Evolutionary conservation across 2,888 invertebrate species (phyloP).

Genomic region (Pristionchus japonicus): DNA sequence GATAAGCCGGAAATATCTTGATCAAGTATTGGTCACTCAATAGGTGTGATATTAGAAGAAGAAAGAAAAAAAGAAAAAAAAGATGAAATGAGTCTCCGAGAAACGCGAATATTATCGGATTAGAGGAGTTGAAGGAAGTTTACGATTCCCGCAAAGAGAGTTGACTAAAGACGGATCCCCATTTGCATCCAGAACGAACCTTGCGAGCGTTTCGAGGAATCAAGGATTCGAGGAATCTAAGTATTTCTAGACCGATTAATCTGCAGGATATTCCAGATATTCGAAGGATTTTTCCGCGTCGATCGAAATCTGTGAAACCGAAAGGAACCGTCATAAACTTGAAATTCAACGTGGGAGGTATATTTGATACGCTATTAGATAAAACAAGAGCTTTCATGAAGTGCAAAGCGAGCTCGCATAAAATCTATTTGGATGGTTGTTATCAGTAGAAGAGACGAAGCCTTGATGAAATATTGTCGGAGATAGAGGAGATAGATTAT

Average conservation of each 20-base stretch:
- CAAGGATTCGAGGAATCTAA: background rate
- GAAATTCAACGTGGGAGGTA: background rate
- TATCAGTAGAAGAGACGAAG: constrained; percentile 2
- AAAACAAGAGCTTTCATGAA: too few species aligned
- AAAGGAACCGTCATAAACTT: background rate
- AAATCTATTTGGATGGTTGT: background rate
- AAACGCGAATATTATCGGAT: background rate
- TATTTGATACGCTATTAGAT: too few species aligned
- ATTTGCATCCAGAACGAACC: background rate
- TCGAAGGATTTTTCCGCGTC: background rate
- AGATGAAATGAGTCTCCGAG: background rate
- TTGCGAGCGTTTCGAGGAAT: background rate
- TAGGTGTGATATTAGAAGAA: too few species aligned
- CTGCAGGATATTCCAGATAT: background rate
- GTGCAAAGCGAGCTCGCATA: too few species aligned
- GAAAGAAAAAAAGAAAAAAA: background rate
- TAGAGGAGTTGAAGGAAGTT: background rate
- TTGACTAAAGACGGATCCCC: background rate
- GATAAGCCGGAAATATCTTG: too few species aligned
- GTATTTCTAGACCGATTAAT: background rate
- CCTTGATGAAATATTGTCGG: background rate
- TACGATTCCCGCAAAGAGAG: background rate
- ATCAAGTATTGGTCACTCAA: too few species aligned
- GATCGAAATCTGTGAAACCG: background rate
- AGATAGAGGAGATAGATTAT: background rate